Base-by-base conservation (phyloP, 2,888 invertebrate genomes). In the Zygothrica quintamaculata region DNA sequence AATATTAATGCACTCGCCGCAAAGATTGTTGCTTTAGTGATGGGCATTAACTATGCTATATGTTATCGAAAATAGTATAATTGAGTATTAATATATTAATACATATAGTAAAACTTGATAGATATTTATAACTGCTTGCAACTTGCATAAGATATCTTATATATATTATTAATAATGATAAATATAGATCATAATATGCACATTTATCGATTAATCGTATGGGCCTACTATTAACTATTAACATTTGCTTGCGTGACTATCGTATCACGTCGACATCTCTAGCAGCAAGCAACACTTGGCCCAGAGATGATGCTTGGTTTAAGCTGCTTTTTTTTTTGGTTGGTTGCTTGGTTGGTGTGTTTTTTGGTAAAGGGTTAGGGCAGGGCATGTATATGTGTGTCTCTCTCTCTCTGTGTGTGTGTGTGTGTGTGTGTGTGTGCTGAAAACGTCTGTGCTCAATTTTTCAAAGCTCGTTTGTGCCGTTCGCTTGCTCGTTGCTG, bases 401-500 rank as follows among this genome's bases (percentile, higher is more conserved):
- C n/a, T n/a, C n/a, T n/a, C n/a, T n/a, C n/a, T n/a, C n/a, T n/a
- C n/a, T n/a, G n/a, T n/a, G n/a, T n/a, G 0, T 3, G 16, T 16
- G 9, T 15, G 7, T 2, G 12, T 8, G 6, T 8, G 31, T n/a
- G 9, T 12, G 42, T 11, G 11, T 15, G 37, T 22, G 29, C 3
- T 29, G 18, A 18, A 13, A 55, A 50, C 40, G 79, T 64, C 57
- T 79, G 77, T 66, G 64, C 78, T 80, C 77, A 73, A 80, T 80
- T 80, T 80, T 80, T 84, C 84, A 84, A 84, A 77, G 80, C 75
- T 84, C 77, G 84, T 80, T 84, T 84, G 68, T 82, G 79, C 70
- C 77, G 74, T 59, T 74, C 16, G 36, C 11, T 31, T 44, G 47
- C 44, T 53, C 56, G 59, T 47, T 52, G 56, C 50, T 65, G 61